Conservation (phyloP, 2,113 vertebrate genomes). For the Plecturocebus donacophilus region DNA sequence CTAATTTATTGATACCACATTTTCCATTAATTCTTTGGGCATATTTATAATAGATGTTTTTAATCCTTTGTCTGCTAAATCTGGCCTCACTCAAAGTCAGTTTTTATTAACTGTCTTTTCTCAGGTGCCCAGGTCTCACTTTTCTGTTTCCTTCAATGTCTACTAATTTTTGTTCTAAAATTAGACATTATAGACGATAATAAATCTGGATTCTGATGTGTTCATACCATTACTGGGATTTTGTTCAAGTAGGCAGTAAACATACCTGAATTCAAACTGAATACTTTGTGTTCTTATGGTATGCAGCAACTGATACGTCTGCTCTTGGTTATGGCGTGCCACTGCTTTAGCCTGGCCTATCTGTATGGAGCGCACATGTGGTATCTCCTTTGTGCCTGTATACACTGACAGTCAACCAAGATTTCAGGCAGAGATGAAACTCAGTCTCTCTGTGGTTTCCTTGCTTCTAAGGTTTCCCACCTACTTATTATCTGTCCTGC, state of each 20-base stretch:
- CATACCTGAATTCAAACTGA: neutral
- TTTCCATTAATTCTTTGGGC: constrained; percentile 21
- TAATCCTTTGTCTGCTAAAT: neutral
- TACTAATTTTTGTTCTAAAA: neutral
- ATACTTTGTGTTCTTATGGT: neutral
- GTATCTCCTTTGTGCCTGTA: neutral
- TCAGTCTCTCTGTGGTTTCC: neutral
- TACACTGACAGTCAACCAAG: neutral
- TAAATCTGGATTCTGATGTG: neutral
- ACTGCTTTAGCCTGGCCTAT: neutral
- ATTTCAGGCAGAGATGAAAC: neutral
- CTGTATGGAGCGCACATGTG: neutral
- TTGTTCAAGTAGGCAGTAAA: neutral
- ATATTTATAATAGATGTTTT: neutral
- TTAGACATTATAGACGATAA: neutral
- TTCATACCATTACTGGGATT: neutral
- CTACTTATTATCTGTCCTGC: neutral
- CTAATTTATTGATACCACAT: neutral
- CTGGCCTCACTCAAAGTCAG: neutral
- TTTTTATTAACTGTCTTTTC: neutral
- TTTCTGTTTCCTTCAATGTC: neutral
- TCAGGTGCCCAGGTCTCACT: neutral
- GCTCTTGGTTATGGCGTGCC: neutral
- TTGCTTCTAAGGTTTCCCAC: neutral
- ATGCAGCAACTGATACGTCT: neutral